These are phyloP conservation scores for Sturmia bella DNA, from an alignment of 2,888 invertebrate genomes.

Conservation along the genomic window DNA sequence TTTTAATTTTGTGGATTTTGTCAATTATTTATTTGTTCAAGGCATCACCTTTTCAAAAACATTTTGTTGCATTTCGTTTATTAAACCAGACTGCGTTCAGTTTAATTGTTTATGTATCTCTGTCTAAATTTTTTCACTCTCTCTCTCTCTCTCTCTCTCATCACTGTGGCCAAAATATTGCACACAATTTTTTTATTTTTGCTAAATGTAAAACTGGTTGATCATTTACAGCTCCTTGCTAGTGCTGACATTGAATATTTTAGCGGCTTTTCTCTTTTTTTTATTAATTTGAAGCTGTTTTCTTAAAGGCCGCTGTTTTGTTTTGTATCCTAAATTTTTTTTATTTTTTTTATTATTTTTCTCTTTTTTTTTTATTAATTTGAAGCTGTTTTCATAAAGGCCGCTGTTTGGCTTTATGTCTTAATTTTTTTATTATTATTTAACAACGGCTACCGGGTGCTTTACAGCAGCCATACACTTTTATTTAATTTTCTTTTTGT, in stretches of 20 bases:
- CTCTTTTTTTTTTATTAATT: slow-evolving; percentile 22
- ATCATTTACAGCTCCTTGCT: slow-evolving; percentile 57
- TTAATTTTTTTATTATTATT: slow-evolving; percentile 9
- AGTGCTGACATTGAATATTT: slow-evolving; percentile 64
- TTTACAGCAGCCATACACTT: not conserved
- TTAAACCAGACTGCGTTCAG: slow-evolving; percentile 8
- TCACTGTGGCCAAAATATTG: not conserved
- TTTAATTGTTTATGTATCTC: not conserved
- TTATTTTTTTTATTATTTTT: too few species aligned
- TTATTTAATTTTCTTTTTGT: not conserved
- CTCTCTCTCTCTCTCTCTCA: not conserved
- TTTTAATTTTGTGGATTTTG: slow-evolving; percentile 36
- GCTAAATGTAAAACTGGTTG: slow-evolving; percentile 48
- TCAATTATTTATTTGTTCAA: slow-evolving; percentile 37
- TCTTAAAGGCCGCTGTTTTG: not conserved
- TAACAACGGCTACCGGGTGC: not conserved
- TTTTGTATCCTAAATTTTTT: not conserved
- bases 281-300: slow-evolving; percentile 8
- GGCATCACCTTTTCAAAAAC: slow-evolving; percentile 25
- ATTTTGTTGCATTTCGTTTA: slow-evolving; percentile 20
- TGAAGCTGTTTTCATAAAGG: slow-evolving; percentile 5
- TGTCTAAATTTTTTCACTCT: not conserved
- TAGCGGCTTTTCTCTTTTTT: slow-evolving; percentile 18
- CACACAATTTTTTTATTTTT: not conserved
- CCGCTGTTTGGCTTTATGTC: slow-evolving; percentile 1